These are phyloP conservation scores for Cyphomyrus plagiostoma DNA, from an alignment of 2,113 vertebrate genomes.

Conservation along the genomic window DNA sequence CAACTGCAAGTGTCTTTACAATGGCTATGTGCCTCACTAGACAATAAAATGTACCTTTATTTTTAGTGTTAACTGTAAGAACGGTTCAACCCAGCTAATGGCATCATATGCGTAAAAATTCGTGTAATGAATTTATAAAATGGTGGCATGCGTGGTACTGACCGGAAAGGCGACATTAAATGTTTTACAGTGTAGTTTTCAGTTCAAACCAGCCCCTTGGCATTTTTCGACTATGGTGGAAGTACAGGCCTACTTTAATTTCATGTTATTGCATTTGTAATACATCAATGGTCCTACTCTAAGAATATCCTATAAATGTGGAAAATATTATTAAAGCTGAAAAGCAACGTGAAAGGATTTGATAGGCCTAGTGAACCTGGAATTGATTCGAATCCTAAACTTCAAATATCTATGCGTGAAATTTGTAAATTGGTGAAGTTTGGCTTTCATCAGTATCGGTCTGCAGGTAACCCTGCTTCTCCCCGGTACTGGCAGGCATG, in stretches of 20 bases:
- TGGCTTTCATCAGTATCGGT: background rate
- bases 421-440: background rate
- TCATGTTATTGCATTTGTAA: background rate
- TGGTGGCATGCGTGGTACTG: background rate
- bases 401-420: background rate
- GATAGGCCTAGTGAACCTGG: slow-evolving; percentile 42
- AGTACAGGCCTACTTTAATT: background rate
- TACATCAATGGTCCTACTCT: background rate
- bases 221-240: background rate
- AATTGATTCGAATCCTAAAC: background rate
- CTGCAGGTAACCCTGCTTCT: background rate
- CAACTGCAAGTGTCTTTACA: background rate
- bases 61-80: background rate
- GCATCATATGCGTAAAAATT: background rate
- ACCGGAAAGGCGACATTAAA: background rate
- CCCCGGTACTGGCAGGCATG: slow-evolving; percentile 48
- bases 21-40: background rate
- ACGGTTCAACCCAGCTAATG: background rate
- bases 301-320: background rate
- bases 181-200: background rate
- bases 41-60: background rate
- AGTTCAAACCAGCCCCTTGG: background rate
- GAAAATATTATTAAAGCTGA: background rate
- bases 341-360: slow-evolving; percentile 8
- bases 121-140: background rate